Conservation (phyloP, 2,113 vertebrate species). For the Rhinogobius similis region DNA sequence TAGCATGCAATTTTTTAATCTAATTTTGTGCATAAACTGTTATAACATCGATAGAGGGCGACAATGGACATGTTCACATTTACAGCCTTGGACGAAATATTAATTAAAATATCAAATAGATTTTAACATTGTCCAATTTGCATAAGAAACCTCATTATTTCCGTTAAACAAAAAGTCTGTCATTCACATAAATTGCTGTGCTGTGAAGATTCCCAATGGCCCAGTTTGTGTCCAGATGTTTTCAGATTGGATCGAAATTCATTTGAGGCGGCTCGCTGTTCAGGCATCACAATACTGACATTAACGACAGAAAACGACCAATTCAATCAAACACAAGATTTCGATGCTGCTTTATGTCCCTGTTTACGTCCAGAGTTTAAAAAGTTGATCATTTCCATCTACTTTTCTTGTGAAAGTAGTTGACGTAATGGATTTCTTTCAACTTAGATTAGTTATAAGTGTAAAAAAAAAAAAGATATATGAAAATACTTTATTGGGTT, state of each 20-base stretch:
- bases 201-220: slow-evolving; percentile 1
- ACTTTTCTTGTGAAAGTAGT: too few species aligned
- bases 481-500: neutral
- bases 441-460: neutral
- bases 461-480: neutral
- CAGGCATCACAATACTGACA: neutral
- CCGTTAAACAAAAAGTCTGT: neutral
- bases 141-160: neutral
- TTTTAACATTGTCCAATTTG: neutral
- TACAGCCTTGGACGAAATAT: slow-evolving; percentile 1
- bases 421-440: too few species aligned
- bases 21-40: slow-evolving; percentile 4
- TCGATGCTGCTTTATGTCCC: neutral
- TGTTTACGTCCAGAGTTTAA: too few species aligned
- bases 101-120: neutral
- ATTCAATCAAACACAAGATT: slow-evolving; percentile 10
- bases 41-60: neutral
- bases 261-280: neutral
- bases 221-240: neutral
- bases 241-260: neutral
- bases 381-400: too few species aligned
- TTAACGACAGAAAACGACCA: neutral
- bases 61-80: slow-evolving; percentile 14
- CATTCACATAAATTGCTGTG: neutral
- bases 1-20: slow-evolving; percentile 25